Base-by-base conservation (phyloP, 2,113 vertebrate genomes). In the Perccottus glenii region DNA sequence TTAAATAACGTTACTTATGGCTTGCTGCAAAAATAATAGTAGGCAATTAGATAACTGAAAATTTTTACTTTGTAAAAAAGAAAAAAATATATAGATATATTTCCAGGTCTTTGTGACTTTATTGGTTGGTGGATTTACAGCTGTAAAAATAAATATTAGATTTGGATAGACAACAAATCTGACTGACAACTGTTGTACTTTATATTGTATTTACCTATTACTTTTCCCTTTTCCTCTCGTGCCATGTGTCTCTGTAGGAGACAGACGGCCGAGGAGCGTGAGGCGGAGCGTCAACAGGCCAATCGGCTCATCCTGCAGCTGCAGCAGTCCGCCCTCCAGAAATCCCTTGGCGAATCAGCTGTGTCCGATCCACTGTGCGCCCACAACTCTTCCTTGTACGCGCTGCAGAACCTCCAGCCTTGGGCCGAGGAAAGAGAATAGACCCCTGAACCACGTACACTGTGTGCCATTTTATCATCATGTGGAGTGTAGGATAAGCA, bases 301-400 rank as follows among this genome's bases (percentile, higher is more conserved):
- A 99, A 98, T 87, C 95, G 97, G 32, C 98, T 99, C 82, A 95
- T 99, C 83, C 93, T 99, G 87, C 98, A 99, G 88, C 89, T 99
- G 84, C 98, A 99, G 89, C 95, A 97, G 77, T 96, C 98, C 83
- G 97, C 96, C 83, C 97, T 99, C 86, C 98, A 98, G 86, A 99
- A 99, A 88, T 96, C 96, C 57, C 94, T 99, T 83, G 92, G 95
- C 65, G 95, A 99, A 90, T 96, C 96, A 35, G 93, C 94, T 73
- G 94, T 94, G 19, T 93, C 95, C 0, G 97, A 99, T 87, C 96
- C 96, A 40, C 94, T 99, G 75, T 99, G 97, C 35, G 94, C 98
- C 64, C 96, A 99, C 86, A 99, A 99, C 90, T 96, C 96, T 47
- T 99, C 98, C 60, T 94, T 99, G 79, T 99, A 96, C 0, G 98